Conservation (phyloP, 2,113 vertebrate genomes). For the Girardinichthys multiradiatus region DNA sequence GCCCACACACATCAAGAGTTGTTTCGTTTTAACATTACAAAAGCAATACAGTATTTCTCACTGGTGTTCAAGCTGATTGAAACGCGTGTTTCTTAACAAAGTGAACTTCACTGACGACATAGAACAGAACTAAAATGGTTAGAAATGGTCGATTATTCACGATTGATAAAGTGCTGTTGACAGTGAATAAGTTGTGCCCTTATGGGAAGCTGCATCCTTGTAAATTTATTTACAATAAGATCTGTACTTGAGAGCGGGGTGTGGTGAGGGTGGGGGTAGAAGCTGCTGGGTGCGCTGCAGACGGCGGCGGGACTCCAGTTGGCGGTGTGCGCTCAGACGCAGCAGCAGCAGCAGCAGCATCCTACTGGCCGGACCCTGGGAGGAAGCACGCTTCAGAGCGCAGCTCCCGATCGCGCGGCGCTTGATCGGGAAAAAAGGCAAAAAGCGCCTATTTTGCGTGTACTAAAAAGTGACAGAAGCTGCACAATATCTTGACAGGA, state of each 20-base stretch:
- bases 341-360: constrained; percentile 55
- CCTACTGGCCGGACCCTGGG: constrained; percentile 68
- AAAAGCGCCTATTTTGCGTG: not conserved
- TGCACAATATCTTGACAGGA: constrained; percentile 31
- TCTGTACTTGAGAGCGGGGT: constrained; percentile 3
- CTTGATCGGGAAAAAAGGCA: constrained; percentile 1
- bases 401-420: constrained; percentile 19
- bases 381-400: constrained; percentile 33
- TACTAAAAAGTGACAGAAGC: constrained; percentile 8
- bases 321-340: constrained; percentile 63
- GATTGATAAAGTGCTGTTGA: not conserved
- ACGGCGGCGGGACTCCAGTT: constrained; percentile 61
- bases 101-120: too few species aligned
- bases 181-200: not conserved
- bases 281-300: constrained; percentile 51
- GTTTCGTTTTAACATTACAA: not conserved
- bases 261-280: constrained; percentile 5
- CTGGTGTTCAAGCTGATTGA: too few species aligned
- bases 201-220: not conserved
- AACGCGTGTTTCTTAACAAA: too few species aligned
- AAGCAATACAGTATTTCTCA: not conserved
- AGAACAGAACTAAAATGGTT: not conserved
- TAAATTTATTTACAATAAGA: constrained; percentile 22
- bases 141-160: not conserved
- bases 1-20: not conserved